Percentiles rank a stretch among this genome's conserved stretches.
These are phyloP conservation scores for Nycticryphes semicollaris DNA, from an alignment of 2,113 vertebrate species.

Conservation along the genomic window DNA sequence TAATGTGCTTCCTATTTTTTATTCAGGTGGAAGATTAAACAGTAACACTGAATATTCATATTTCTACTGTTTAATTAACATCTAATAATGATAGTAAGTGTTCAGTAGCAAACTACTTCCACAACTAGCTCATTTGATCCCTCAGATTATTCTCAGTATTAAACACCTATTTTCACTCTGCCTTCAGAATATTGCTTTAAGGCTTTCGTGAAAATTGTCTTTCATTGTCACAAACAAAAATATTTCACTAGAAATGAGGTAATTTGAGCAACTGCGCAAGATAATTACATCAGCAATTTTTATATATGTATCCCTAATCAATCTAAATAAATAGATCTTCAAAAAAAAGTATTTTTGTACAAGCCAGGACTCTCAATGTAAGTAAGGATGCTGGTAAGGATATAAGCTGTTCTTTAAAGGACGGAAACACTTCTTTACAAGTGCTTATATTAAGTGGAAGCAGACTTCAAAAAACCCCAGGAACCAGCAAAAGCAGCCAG, in stretches of 20 bases:
- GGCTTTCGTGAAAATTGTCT: background rate
- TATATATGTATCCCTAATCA: too few relatives aligned
- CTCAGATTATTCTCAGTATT: background rate
- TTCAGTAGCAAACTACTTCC: background rate
- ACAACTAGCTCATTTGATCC: background rate
- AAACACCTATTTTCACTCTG: background rate
- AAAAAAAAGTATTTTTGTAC: rapidly evolving
- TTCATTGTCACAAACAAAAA: background rate
- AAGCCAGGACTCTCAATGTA: background rate
- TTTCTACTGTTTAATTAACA: background rate
- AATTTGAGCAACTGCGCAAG: background rate
- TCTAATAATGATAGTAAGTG: rapidly evolving
- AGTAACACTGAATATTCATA: background rate
- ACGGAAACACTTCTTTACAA: background rate
- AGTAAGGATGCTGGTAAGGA: background rate
- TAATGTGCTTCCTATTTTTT: background rate
- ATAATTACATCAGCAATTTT: background rate
- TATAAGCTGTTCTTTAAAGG: background rate
- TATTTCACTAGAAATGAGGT: background rate
- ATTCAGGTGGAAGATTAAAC: background rate
- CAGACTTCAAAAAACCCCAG: background rate
- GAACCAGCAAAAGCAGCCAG: background rate
- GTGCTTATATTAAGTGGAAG: background rate
- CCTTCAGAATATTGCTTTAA: background rate
- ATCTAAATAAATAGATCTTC: rapidly evolving